These are phyloP conservation scores for Vespertilio murinus DNA, from an alignment of 2,797 vertebrate species.

Conservation along the genomic window DNA sequence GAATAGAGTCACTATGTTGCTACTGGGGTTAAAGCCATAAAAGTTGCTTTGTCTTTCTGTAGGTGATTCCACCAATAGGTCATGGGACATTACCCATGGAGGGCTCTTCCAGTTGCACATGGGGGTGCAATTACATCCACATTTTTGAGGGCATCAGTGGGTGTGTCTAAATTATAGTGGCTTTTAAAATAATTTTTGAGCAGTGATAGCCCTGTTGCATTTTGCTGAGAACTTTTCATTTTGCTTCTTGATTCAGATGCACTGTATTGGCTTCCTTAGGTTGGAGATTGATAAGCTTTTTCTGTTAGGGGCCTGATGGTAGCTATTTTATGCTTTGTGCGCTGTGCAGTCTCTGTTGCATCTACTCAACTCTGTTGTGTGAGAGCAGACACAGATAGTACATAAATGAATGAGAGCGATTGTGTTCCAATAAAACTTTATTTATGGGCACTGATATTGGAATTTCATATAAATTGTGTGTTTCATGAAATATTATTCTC, in stretches of 20 bases:
- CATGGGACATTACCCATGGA: neutral
- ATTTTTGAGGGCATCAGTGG: neutral
- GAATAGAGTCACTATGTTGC: neutral
- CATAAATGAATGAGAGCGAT: rapidly evolving
- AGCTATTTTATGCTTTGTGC: slow-evolving; percentile 10
- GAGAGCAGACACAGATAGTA: neutral
- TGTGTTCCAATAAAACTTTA: neutral
- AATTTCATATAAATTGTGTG: neutral
- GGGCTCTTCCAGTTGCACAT: neutral
- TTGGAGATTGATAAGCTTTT: neutral
- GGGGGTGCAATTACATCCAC: neutral
- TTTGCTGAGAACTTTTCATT: neutral
- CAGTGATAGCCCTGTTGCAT: neutral
- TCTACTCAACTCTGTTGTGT: neutral
- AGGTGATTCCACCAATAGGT: neutral
- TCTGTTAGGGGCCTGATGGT: neutral
- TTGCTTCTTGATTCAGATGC: slow-evolving; percentile 9
- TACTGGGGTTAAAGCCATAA: neutral
- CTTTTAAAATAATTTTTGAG: neutral
- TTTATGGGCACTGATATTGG: neutral
- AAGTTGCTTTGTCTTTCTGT: neutral
- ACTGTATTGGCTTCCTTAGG: neutral
- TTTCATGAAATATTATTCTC: neutral
- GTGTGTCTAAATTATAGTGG: neutral
- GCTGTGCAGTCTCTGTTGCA: neutral